phyloP scores from a whole-genome alignment of 2,888 invertebrate species.

The Bugulina stolonifera region DNA sequence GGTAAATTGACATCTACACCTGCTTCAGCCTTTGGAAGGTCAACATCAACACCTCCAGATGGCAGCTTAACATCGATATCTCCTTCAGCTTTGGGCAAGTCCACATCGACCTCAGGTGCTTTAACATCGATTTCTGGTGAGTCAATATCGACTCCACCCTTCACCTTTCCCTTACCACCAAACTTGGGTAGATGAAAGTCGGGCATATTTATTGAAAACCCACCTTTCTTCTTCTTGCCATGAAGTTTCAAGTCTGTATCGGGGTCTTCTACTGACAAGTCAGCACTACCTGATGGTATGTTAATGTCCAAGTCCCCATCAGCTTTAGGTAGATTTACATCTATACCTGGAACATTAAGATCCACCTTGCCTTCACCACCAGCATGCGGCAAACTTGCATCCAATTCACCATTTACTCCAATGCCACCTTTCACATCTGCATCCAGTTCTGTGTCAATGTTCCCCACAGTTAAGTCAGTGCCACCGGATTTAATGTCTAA shows the following conservation, averaged over 20 bases:
- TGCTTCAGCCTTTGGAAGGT: neutral
- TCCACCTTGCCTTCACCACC: neutral
- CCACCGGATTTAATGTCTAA: too few species aligned
- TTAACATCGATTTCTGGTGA: too few species aligned
- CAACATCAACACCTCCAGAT: conserved; percentile 9
- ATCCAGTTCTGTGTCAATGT: too few species aligned
- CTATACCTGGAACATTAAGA: conserved; percentile 2
- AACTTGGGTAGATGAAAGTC: conserved; percentile 19
- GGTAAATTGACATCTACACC: neutral
- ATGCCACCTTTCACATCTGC: neutral
- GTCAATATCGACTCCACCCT: neutral
- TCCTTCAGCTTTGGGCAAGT: conserved; percentile 3
- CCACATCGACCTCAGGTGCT: conserved; percentile 11
- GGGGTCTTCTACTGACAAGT: neutral
- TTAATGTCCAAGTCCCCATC: neutral
- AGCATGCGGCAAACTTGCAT: neutral
- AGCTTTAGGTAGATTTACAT: conserved; percentile 11
- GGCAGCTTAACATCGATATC: conserved; percentile 10
- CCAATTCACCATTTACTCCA: neutral
- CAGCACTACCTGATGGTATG: neutral
- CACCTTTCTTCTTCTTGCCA: conserved; percentile 3
- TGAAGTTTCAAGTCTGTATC: neutral
- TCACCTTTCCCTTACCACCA: conserved; percentile 11
- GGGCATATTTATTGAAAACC: neutral
- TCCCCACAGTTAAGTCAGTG: too few species aligned